Percentiles rank a stretch among this genome's conserved stretches.
phyloP scores from a whole-genome alignment of 2,888 invertebrate genomes.

The Watsonalla cultraria region DNA sequence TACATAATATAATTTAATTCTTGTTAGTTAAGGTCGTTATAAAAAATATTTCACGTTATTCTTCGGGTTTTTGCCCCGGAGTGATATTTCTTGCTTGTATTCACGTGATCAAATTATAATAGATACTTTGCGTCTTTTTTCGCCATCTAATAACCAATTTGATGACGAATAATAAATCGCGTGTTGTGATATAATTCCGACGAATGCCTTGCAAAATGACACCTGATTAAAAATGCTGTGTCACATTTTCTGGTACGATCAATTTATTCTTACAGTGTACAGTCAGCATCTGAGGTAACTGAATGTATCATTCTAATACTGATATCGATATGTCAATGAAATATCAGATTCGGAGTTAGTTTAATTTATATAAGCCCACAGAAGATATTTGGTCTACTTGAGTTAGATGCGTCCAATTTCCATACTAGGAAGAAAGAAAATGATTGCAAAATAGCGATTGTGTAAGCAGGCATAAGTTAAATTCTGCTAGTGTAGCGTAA shows the following conservation, averaged over 20 bases:
- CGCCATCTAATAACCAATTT: slow-evolving; percentile 10
- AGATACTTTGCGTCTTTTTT: not conserved
- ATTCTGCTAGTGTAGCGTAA: not conserved
- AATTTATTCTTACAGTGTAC: not conserved
- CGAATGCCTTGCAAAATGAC: slow-evolving; percentile 16
- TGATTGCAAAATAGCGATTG: slow-evolving; percentile 1
- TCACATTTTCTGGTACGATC: not conserved
- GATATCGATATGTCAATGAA: not conserved
- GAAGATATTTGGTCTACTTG: not conserved
- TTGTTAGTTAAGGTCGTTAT: too few relatives aligned
- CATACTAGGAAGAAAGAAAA: not conserved
- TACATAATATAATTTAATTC: too few relatives aligned
- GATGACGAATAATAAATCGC: slow-evolving; percentile 25
- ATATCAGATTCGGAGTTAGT: too few relatives aligned
- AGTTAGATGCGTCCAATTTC: not conserved
- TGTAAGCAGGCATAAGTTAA: slow-evolving; percentile 1
- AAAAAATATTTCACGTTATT: too few relatives aligned
- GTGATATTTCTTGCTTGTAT: slow-evolving; percentile 3
- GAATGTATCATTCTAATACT: not conserved
- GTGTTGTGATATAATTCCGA: slow-evolving; percentile 21
- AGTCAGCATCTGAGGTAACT: too few relatives aligned
- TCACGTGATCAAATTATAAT: slow-evolving; percentile 1
- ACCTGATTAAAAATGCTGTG: slow-evolving; percentile 10
- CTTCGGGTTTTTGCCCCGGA: not conserved
- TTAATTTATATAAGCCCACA: too few relatives aligned